Conservation (phyloP, 2,113 vertebrate species). For the Myotis davidii region DNA sequence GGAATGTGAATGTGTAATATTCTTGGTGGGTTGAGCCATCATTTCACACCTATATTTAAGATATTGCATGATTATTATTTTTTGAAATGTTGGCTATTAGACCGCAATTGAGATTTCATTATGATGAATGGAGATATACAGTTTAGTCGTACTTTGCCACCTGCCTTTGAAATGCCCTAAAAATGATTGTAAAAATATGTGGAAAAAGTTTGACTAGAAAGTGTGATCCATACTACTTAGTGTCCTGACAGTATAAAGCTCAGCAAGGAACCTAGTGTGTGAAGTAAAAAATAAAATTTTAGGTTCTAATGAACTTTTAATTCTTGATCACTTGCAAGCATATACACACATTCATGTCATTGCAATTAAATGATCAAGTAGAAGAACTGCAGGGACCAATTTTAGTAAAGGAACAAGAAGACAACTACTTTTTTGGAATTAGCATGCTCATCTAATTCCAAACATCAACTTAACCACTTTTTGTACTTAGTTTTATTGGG, state of each 20-base stretch:
- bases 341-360: neutral
- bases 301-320: slow-evolving; percentile 2
- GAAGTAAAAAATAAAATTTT: slow-evolving; percentile 45
- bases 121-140: neutral
- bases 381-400: neutral
- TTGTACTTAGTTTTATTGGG: slow-evolving; percentile 48
- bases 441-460: neutral
- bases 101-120: slow-evolving; percentile 45
- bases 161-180: neutral
- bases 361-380: slow-evolving; percentile 6
- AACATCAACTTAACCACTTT: slow-evolving; percentile 10
- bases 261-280: slow-evolving; percentile 20
- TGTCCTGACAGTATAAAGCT: neutral
- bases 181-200: slow-evolving; percentile 33
- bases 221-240: neutral
- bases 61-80: neutral
- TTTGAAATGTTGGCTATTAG: slow-evolving; percentile 22
- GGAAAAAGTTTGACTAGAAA: neutral
- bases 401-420: slow-evolving; percentile 15
- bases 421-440: neutral
- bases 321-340: slow-evolving; percentile 39
- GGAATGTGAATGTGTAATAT: neutral
- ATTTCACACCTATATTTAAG: neutral
- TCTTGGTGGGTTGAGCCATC: neutral
- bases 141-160: neutral